phyloP scores from a whole-genome alignment of 2,888 invertebrate species.

The Cosmorhoe ocellata region DNA sequence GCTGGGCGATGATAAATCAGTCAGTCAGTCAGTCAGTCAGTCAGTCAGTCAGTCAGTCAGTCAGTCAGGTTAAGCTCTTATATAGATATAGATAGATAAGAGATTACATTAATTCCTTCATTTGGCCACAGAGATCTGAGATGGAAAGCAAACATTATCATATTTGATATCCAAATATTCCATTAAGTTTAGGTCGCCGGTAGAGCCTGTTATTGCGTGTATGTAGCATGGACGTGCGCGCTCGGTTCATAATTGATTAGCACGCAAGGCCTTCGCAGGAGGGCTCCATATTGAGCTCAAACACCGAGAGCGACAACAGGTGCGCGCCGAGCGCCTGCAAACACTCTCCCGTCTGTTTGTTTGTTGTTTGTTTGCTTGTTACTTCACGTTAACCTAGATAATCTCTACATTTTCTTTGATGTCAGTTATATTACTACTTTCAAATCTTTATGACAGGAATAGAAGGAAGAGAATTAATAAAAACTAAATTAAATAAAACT shows the following conservation, averaged over 20 bases:
- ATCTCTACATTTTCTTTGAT: constrained; percentile 23
- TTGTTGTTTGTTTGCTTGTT: constrained; percentile 1
- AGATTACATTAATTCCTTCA: constrained; percentile 22
- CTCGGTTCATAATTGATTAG: neutral
- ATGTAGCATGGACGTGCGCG: neutral
- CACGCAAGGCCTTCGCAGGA: neutral
- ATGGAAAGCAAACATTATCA: constrained; percentile 15
- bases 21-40: too few relatives aligned
- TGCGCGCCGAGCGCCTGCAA: constrained; percentile 1
- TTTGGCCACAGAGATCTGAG: constrained; percentile 28
- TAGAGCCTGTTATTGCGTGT: neutral
- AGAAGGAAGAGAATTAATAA: constrained; percentile 23
- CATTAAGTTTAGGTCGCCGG: neutral
- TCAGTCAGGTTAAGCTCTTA: too few relatives aligned
- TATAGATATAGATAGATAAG: constrained; percentile 17
- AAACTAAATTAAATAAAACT: constrained; percentile 13
- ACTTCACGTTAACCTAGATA: constrained; percentile 14
- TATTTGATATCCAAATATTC: constrained; percentile 17
- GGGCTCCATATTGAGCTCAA: constrained; percentile 13
- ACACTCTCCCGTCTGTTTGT: constrained; percentile 4
- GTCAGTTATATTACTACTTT: constrained; percentile 16
- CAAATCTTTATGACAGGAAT: constrained; percentile 26
- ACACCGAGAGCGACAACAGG: constrained; percentile 15
- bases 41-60: too few relatives aligned
- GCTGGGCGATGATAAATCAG: too few relatives aligned